phyloP scores from a whole-genome alignment of 2,797 vertebrate species.

The Hirundo rustica region DNA sequence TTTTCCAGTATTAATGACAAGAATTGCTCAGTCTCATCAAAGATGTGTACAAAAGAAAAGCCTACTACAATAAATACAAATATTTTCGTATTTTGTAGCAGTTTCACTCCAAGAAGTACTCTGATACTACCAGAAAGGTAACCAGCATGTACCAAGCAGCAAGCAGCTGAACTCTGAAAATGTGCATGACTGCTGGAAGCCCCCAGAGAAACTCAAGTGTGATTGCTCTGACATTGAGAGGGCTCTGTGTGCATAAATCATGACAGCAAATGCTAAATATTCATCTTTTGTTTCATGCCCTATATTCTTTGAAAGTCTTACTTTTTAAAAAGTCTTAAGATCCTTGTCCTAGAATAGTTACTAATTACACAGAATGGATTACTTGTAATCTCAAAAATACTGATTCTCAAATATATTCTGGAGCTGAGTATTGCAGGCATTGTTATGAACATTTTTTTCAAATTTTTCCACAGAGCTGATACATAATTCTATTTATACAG shows the following conservation, averaged over 20 bases:
- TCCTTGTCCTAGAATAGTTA: not conserved
- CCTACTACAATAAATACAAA: not conserved
- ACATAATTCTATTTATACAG: not conserved
- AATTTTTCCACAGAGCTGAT: not conserved
- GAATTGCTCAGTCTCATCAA: not conserved
- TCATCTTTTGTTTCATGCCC: not conserved
- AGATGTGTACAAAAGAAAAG: not conserved
- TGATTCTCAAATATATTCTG: not conserved
- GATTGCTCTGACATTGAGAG: not conserved
- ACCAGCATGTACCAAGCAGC: not conserved
- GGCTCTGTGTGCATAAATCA: not conserved
- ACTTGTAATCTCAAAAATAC: not conserved
- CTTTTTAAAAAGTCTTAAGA: not conserved
- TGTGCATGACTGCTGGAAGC: not conserved
- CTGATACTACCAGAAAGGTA: not conserved
- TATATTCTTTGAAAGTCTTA: not conserved
- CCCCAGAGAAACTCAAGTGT: not conserved
- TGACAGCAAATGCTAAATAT: not conserved
- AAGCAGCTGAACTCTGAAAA: slow-evolving; percentile 4
- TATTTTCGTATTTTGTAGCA: not conserved
- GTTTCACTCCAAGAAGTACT: not conserved
- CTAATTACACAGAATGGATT: not conserved
- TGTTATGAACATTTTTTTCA: not conserved
- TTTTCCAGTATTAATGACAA: not conserved
- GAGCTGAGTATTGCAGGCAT: not conserved